Base-by-base conservation (phyloP, 1,140 invertebrate species). In the Idris sp. region DNA sequence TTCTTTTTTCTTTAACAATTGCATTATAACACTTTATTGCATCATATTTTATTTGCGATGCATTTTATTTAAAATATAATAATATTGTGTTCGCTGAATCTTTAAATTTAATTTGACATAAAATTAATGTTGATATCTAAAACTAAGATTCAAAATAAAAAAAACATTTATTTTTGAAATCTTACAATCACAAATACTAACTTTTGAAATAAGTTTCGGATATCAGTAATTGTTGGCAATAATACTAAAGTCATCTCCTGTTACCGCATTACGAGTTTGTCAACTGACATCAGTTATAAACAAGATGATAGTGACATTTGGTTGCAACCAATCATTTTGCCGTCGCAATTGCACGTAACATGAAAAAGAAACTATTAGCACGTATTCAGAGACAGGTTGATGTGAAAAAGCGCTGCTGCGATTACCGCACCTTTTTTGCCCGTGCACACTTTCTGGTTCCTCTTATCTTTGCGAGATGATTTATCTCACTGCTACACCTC, bases 361-460 rank as follows among this genome's bases (percentile, higher is more conserved):
- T 18, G 49, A 71, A 69, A 69, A 76, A 76, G 59, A 58, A 75
- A 74, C 72, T 68, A 64, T 74, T 74, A 64, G 43, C 38, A 25
- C 28, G 40, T 54, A 62, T 64, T 62, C 43, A 68, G 64, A 28
- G 59, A 65, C 69, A 73, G 51, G 28, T 41, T 61, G 44, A 53
- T 35, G 40, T 64, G 59, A 73, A 73, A 73, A 73, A 73, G 44
- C 22, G 10, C 13, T 18, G 36, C 18, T 6, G 36, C 51, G 56
- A 53, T 65, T 58, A 43, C 59, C 36, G 33, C 35, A 19, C 14
- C 43, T 35, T 58, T 61, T 54, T 71, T 48, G 33, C 48, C 30
- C 25, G 19, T 40, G 31, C 48, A 18, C 35, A 48, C 64, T 51
- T 61, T 44, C 38, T 28, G 43, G 19, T 25, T 56, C 25, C 49